Base-by-base conservation (phyloP, 2,113 vertebrate genomes). In the Xiphorhynchus elegans region DNA sequence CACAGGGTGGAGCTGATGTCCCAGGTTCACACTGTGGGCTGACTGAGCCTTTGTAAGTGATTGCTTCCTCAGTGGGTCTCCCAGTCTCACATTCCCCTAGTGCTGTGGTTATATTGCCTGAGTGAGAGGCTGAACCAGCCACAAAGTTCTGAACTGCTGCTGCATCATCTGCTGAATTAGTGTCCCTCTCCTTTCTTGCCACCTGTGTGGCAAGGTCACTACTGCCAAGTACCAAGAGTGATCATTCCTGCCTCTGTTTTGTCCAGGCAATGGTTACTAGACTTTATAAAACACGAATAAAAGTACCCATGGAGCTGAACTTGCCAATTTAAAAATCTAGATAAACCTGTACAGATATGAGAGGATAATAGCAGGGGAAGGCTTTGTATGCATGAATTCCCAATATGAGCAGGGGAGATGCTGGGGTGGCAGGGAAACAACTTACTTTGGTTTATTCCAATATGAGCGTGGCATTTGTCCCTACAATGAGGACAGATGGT, bases 201-300 rank as follows among this genome's bases (percentile, higher is more conserved):
- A 39, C 10, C 0, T 10, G 10, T 0, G 0, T 66, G 82, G 20
- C 62, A 59, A 76, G 68, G 72, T 78, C 49, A 66, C n/a, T 23
- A 1, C 49, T 58, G 26, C 24, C 4, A 13, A 46, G 77, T 19
- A 33, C 70, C 31, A 40, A 2, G 13, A 26, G 37, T 23, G 78
- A 39, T 37, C 35, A 7, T 87, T 60, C 33, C 55, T 49, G 42
- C 21, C 37, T 13, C 24, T 20, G 10, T 9, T 47, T 50, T 20
- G 9, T 13, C 42, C 31, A 19, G 25, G 17, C 35, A 78, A 11
- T 1, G 11, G 6, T n/a, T 21, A 31, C 33, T 13, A 13, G 53
- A 37, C 58, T 47, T 9, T 6, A 13, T 16, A 21, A 81, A 86
- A n/a, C 13, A 40, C 49, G 40, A 26, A 37, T 44, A 11, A 44